These are phyloP conservation scores for Callocephalon fimbriatum DNA, from an alignment of 2,113 vertebrate species.

Conservation along the genomic window DNA sequence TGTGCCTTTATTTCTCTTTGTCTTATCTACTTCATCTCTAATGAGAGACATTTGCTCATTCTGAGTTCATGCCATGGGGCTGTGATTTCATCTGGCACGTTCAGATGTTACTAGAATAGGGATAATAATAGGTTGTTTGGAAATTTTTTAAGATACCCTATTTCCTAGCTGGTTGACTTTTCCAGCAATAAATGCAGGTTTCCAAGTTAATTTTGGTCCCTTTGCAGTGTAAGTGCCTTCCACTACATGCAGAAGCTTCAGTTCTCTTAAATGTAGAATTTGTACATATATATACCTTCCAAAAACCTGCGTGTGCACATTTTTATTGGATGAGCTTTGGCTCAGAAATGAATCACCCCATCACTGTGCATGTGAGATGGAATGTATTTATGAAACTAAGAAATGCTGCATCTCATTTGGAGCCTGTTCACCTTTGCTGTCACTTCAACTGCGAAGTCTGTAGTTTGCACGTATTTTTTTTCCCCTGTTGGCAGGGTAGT, in stretches of 20 bases:
- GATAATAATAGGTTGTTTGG: constrained; percentile 40
- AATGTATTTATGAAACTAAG: background rate
- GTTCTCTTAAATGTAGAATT: background rate
- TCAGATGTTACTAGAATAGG: constrained; percentile 14
- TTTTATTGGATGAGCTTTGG: background rate
- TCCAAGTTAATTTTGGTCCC: constrained; percentile 24
- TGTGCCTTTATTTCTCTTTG: background rate
- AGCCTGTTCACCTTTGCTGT: background rate
- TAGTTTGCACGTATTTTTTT: background rate
- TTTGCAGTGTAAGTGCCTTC: background rate
- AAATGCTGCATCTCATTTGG: background rate
- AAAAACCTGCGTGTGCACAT: background rate
- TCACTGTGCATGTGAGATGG: background rate
- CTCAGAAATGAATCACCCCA: background rate
- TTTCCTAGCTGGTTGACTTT: constrained; percentile 18
- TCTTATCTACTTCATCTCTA: constrained; percentile 43
- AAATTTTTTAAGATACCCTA: background rate
- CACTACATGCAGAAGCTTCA: background rate
- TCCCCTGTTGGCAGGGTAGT: background rate
- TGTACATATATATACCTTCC: background rate
- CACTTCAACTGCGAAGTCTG: background rate
- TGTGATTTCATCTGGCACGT: constrained; percentile 51
- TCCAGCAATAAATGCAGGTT: constrained; percentile 1
- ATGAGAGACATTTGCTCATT: constrained; percentile 38
- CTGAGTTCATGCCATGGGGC: constrained; percentile 5